These are phyloP conservation scores for Darevskia nairensis DNA, from an alignment of 2,797 vertebrate species.

Conservation along the genomic window DNA sequence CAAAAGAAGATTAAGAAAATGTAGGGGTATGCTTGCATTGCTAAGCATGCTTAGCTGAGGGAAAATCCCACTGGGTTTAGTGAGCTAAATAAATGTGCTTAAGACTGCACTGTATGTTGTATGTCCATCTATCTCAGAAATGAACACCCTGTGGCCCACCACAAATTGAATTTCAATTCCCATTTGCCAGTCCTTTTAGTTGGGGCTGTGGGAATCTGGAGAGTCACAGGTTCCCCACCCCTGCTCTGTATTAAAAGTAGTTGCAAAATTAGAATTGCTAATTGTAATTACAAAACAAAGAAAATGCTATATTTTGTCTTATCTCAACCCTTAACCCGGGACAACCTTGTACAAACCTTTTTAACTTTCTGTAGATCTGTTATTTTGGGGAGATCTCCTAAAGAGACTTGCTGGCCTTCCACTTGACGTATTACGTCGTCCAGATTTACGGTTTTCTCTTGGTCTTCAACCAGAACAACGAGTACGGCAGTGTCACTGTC, in stretches of 20 bases:
- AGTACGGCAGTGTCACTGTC: conserved; percentile 85
- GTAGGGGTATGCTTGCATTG: not conserved
- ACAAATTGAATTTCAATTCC: not conserved
- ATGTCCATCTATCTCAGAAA: not conserved
- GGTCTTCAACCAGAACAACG: conserved; percentile 83
- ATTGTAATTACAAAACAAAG: not conserved
- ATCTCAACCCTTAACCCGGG: too few relatives aligned
- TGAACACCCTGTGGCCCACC: not conserved
- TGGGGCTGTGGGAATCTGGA: not conserved
- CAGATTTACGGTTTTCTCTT: conserved; percentile 75
- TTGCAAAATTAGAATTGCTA: not conserved
- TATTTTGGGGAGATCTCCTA: conserved; percentile 82
- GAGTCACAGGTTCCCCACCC: not conserved
- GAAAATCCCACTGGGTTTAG: not conserved
- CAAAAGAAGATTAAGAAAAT: not conserved
- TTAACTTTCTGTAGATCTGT: conserved; percentile 85
- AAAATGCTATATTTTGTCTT: not conserved
- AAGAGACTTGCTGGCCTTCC: conserved; percentile 87
- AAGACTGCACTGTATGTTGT: not conserved
- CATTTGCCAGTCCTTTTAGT: not conserved
- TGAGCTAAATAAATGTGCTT: not conserved
- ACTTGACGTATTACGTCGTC: conserved; percentile 81
- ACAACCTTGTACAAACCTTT: conserved; percentile 83
- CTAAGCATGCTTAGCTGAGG: not conserved
- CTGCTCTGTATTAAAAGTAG: too few relatives aligned